Evolutionary conservation across 2,113 vertebrate genomes (phyloP).

Genomic region (Odontesthes bonariensis): DNA sequence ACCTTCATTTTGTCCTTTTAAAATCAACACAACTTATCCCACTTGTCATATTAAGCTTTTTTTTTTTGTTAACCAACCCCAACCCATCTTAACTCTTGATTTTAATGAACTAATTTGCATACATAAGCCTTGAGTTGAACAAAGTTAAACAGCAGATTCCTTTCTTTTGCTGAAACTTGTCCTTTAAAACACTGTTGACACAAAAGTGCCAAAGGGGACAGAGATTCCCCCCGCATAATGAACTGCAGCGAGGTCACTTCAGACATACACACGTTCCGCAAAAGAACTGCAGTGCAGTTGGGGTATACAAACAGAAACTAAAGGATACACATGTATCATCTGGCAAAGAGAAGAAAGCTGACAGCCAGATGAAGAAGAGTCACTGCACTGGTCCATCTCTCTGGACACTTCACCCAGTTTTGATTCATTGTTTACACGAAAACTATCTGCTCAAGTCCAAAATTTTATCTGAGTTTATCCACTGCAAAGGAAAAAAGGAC

Average conservation of each 20-base stretch:
- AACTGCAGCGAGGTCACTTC: slow-evolving; percentile 10
- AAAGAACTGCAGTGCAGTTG: background rate
- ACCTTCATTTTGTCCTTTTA: background rate
- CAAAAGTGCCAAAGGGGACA: background rate
- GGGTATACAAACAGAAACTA: background rate
- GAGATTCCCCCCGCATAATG: background rate
- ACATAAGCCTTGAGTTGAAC: background rate
- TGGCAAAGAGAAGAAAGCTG: slow-evolving; percentile 17
- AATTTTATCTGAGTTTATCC: background rate
- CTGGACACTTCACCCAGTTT: slow-evolving; percentile 73
- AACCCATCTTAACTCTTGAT: background rate
- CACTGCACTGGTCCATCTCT: slow-evolving; percentile 43
- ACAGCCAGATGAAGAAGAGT: slow-evolving; percentile 51
- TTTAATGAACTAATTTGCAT: background rate
- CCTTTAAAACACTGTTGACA: background rate
- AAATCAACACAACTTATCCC: background rate
- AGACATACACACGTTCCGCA: background rate
- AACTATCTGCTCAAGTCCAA: slow-evolving; percentile 18
- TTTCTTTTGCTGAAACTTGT: background rate
- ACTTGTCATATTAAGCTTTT: background rate
- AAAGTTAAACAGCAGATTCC: background rate
- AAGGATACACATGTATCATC: slow-evolving; percentile 42
- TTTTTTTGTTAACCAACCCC: background rate
- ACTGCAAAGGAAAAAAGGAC: background rate
- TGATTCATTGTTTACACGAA: slow-evolving; percentile 52